A percentile compares a stretch with the other conserved stretches of the same genome.
Evolutionary conservation across 2,888 invertebrate genomes (phyloP).

Genomic region (Diarsia mendica): DNA sequence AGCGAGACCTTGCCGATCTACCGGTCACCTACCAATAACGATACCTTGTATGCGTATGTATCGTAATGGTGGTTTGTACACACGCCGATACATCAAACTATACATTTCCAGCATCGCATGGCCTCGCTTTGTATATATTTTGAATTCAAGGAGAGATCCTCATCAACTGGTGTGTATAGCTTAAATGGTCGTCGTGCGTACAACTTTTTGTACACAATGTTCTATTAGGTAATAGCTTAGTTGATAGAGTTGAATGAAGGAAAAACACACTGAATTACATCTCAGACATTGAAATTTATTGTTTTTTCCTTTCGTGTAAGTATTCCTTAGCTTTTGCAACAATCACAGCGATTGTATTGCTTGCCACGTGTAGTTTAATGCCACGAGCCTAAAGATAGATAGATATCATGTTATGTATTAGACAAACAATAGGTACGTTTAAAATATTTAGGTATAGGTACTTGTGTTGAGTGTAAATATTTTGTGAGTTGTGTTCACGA

Average conservation of each 20-base stretch:
- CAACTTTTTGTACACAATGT: neutral
- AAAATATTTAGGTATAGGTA: too few species aligned
- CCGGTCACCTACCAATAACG: slow-evolving; percentile 31
- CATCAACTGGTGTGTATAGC: too few species aligned
- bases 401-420: neutral
- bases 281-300: neutral
- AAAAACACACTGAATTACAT: neutral
- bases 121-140: too few species aligned
- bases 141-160: too few species aligned
- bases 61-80: slow-evolving; percentile 8
- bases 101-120: too few species aligned
- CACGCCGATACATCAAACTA: too few species aligned
- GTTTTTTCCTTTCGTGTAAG: neutral
- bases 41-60: neutral
- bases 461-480: too few species aligned
- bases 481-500: too few species aligned
- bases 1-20: slow-evolving; percentile 49
- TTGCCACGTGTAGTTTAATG: neutral
- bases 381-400: neutral
- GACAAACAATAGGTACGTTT: neutral
- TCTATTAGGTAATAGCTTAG: neutral
- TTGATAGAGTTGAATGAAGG: neutral
- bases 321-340: neutral
- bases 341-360: neutral
- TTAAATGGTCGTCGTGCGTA: too few species aligned